Conservation (phyloP, 1,140 invertebrate species). For the Scylla paramamosain region DNA sequence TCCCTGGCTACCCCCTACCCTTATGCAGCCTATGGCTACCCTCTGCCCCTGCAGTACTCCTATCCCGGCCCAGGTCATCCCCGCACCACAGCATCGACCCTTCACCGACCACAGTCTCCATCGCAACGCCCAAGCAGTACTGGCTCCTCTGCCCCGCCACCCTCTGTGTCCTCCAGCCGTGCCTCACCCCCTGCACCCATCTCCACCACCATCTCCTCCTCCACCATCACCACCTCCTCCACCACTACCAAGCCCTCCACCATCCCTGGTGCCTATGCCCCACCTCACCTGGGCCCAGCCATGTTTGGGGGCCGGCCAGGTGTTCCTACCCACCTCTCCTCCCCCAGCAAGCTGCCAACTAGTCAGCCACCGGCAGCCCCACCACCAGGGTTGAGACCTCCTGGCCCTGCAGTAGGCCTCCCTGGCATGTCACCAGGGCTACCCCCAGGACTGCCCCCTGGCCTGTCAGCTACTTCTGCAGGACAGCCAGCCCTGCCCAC, state of each 20-base stretch:
- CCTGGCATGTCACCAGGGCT: constrained; percentile 64
- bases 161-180: constrained; percentile 79
- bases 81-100: constrained; percentile 75
- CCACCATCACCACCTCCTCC: constrained; percentile 70
- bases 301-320: constrained; percentile 59
- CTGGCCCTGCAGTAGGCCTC: constrained; percentile 36
- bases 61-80: constrained; percentile 65
- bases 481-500: constrained; percentile 65
- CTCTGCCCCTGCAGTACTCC: constrained; percentile 80
- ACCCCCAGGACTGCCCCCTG: constrained; percentile 55
- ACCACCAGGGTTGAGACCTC: constrained; percentile 50
- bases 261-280: constrained; percentile 11
- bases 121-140: constrained; percentile 79
- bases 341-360: constrained; percentile 68
- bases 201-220: constrained; percentile 82
- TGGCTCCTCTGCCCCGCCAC: constrained; percentile 79
- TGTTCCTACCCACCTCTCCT: constrained; percentile 64
- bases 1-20: constrained; percentile 78
- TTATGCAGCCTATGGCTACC: constrained; percentile 80
- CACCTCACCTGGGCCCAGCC: constrained; percentile 71
- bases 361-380: constrained; percentile 57
- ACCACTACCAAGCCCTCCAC: constrained; percentile 64
- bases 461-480: background rate
- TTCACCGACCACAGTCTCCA: constrained; percentile 80
- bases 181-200: constrained; percentile 79